Conservation (phyloP, 2,797 vertebrate species). For the Rhodeus uyekii region DNA sequence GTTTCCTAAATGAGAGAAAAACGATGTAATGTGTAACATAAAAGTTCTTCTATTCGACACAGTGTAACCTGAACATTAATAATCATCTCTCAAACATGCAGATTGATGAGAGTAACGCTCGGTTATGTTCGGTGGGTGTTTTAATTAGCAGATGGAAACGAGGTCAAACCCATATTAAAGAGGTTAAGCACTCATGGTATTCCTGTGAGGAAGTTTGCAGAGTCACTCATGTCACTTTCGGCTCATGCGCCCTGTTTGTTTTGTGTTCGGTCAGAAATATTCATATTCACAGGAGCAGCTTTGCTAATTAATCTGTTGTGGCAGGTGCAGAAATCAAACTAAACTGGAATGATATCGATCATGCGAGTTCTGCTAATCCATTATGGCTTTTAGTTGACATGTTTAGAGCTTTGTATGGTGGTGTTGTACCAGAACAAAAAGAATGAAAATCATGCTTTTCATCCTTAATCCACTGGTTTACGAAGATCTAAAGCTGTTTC, state of each 20-base stretch:
- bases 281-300: background rate
- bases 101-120: background rate
- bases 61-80: background rate
- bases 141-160: slow-evolving; percentile 64
- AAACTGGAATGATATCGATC: background rate
- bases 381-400: background rate
- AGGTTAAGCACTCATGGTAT: slow-evolving; percentile 61
- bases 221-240: slow-evolving; percentile 71
- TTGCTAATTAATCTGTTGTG: background rate
- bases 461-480: background rate
- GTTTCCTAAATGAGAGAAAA: background rate
- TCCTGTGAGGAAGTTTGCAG: slow-evolving; percentile 60
- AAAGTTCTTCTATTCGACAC: background rate
- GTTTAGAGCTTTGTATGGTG: background rate
- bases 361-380: background rate
- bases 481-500: background rate
- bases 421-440: background rate
- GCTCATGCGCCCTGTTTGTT: slow-evolving; percentile 21
- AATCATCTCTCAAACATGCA: background rate
- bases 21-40: background rate
- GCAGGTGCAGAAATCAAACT: background rate
- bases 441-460: background rate
- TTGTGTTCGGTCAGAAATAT: background rate
- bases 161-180: slow-evolving; percentile 76
- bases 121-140: slow-evolving; percentile 28